Evolutionary conservation across 2,888 invertebrate species (phyloP).

Genomic region (Congeria kusceri): DNA sequence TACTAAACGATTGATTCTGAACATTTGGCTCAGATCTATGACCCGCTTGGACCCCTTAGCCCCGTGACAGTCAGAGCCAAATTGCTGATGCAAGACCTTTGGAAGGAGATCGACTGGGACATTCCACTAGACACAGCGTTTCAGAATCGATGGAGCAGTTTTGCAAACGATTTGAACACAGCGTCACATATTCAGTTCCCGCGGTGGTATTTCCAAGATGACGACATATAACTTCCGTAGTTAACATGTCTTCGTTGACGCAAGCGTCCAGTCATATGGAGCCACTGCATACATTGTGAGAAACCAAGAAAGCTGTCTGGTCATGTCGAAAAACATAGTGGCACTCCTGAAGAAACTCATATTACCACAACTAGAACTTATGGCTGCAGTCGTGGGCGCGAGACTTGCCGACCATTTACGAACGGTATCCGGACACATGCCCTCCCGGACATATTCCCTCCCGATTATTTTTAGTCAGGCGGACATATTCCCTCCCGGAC

Average conservation of each 20-base stretch:
- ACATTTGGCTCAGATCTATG: background rate
- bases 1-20: background rate
- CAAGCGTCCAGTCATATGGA: background rate
- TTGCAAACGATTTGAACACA: slow-evolving; percentile 1
- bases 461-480: no score
- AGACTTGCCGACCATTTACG: slow-evolving; percentile 2
- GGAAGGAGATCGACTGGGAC: slow-evolving; percentile 3
- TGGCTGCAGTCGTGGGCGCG: slow-evolving; percentile 10
- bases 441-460: no score
- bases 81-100: background rate
- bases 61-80: slow-evolving; percentile 1
- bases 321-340: no score
- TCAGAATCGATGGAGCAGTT: background rate
- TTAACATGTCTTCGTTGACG: no score
- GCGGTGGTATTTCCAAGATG: background rate
- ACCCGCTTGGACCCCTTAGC: background rate
- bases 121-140: background rate
- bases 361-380: slow-evolving; percentile 11
- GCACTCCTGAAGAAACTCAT: background rate
- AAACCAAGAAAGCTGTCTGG: no score
- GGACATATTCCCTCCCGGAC: no score
- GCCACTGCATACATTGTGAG: background rate
- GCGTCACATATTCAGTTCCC: background rate
- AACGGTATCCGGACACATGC: no score
- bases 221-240: no score